These are phyloP conservation scores for Archocentrus centrarchus DNA, from an alignment of 2,113 vertebrate species.

Conservation along the genomic window DNA sequence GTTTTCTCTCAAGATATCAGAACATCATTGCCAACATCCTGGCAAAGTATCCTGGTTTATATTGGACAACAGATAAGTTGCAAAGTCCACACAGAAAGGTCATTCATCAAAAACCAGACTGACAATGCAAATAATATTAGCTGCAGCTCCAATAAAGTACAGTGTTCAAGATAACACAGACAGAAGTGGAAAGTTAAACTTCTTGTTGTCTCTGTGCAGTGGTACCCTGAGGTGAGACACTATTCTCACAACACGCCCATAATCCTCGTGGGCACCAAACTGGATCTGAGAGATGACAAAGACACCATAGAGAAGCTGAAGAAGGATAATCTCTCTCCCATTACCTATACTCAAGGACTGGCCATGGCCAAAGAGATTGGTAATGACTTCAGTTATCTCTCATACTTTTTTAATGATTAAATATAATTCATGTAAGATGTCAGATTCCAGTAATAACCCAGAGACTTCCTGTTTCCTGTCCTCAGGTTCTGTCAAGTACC, in stretches of 20 bases:
- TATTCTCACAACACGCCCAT: background rate
- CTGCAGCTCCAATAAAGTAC: background rate
- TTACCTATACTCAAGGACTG: conserved; percentile 96
- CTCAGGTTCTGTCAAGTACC: conserved; percentile 94
- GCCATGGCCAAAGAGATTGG: conserved; percentile 99
- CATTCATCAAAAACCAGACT: background rate
- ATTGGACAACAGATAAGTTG: no score
- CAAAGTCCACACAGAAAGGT: background rate
- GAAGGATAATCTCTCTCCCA: conserved; percentile 96
- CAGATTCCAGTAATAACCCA: conserved; percentile 3
- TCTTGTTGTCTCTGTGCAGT: background rate
- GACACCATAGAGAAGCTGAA: conserved; percentile 96
- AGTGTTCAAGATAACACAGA: background rate
- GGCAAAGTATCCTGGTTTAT: no score
- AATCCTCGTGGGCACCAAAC: conserved; percentile 5
- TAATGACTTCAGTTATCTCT: conserved; percentile 59
- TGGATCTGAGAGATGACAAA: conserved; percentile 91
- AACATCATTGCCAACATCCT: no score
- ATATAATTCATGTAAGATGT: background rate
- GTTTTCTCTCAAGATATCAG: no score
- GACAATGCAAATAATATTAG: background rate
- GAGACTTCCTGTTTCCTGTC: background rate
- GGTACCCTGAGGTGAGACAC: background rate
- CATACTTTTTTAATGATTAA: background rate
- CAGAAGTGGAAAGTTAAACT: background rate